A percentile compares a stretch with the other conserved stretches of the same genome.
These are phyloP conservation scores for Athalia circularis DNA, from an alignment of 2,888 invertebrate species.

Conservation along the genomic window DNA sequence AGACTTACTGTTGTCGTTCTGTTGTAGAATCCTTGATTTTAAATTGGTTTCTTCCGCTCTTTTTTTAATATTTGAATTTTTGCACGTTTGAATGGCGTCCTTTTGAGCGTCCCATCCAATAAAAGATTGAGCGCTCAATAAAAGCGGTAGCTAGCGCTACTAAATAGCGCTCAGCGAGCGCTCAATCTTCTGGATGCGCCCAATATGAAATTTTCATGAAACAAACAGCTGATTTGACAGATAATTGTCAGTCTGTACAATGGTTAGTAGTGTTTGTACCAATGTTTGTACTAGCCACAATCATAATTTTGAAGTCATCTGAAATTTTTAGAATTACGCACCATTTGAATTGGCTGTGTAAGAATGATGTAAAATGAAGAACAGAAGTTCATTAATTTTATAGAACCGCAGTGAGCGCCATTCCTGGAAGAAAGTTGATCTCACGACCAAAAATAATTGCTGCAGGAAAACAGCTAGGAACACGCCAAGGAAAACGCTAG, in stretches of 20 bases:
- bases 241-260: not conserved
- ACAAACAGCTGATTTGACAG: constrained; percentile 32
- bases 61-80: too few species aligned
- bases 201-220: not conserved
- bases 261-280: too few species aligned
- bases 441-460: constrained; percentile 22
- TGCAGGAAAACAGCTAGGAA: not conserved
- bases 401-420: constrained; percentile 20
- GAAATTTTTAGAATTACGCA: not conserved
- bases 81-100: too few species aligned
- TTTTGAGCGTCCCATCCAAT: too few species aligned
- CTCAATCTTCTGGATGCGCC: too few species aligned
- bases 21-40: too few species aligned
- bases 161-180: too few species aligned
- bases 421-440: constrained; percentile 21
- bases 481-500: not conserved
- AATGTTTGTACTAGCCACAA: too few species aligned
- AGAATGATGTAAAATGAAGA: not conserved
- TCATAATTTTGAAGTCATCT: not conserved
- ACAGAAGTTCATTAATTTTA: constrained; percentile 3
- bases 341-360: not conserved
- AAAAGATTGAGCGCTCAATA: too few species aligned
- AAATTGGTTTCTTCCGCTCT: too few species aligned
- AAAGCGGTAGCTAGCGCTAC: too few species aligned
- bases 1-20: too few species aligned